Base-by-base conservation (phyloP, 2,797 vertebrate species). In the Sebastiscus albofasciatus region DNA sequence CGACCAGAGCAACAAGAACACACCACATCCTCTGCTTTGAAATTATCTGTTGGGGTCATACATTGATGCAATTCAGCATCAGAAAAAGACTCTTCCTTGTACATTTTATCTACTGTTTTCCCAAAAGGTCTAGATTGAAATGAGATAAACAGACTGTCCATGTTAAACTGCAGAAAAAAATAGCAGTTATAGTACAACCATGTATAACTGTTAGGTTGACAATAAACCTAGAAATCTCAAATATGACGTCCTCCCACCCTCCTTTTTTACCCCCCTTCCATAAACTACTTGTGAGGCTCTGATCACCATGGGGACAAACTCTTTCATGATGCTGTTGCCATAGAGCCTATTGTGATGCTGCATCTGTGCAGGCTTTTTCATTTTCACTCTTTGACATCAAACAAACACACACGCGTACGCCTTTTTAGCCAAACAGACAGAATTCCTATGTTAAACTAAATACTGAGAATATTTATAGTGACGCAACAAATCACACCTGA, bases 301-400 rank as follows among this genome's bases (percentile, higher is more conserved):
- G 69, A 89, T 96, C 92, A 71, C 94, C 95, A 96, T 94, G 95
- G 95, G 62, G 87, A 96, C 91, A 55, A 85, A 86, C 87, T 88
- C 93, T 94, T 94, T 95, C 87, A 93, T 92, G 90, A 92, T 92
- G 89, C 88, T 72, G 96, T 96, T 96, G 92, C 94, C 95, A 96
- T 96, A 91, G 91, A 78, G 54, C 64, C 27, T 84, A 85, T 94
- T 95, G 93, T 94, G 90, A 90, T 78, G 90, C 72, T 87, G 86
- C 87, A 76, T 89, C 80, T 65, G 86, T 83, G 84, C 61, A 81
- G 34, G 81, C 83, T 82, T 92, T 91, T 91, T 90, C 80, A 76
- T 87, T 83, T 88, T 80, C 34, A 33, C 67, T 73, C 87, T 93
- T 92, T 94, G 84, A 95, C 88, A 89, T 92, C 68, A 81, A 86